Evolutionary conservation across 1,140 invertebrate genomes (phyloP).

Genomic region (Nasonia giraulti): DNA sequence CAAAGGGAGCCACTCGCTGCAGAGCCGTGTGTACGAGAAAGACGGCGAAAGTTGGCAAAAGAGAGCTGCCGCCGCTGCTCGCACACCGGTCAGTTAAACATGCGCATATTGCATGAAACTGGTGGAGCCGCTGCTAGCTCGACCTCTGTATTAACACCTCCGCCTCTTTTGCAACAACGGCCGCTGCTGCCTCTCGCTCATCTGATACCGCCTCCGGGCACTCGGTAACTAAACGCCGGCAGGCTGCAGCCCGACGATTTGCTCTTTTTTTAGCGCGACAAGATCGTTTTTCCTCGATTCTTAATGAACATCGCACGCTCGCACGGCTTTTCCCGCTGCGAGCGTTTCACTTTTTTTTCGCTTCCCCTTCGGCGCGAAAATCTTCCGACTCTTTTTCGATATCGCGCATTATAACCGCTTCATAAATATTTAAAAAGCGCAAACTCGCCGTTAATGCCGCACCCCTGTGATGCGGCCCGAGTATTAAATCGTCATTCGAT

Average conservation of each 20-base stretch:
- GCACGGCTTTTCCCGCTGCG: conserved; percentile 40
- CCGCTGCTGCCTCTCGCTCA: conserved; percentile 13
- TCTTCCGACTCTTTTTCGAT: background rate
- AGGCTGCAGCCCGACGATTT: background rate
- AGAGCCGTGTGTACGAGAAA: conserved; percentile 10
- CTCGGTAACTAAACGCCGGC: conserved; percentile 35
- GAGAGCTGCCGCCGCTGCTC: conserved; percentile 48
- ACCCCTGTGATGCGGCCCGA: background rate
- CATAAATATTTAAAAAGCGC: conserved; percentile 17
- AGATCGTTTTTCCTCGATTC: conserved; percentile 44
- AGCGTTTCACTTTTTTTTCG: conserved; percentile 33
- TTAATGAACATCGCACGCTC: conserved; percentile 40
- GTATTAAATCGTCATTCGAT: conserved; percentile 51
- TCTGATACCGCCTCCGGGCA: conserved; percentile 42
- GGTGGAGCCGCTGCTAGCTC: conserved; percentile 66
- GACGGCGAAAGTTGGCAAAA: conserved; percentile 22
- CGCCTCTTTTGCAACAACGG: conserved; percentile 48
- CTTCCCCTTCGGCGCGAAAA: background rate
- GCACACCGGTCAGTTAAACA: conserved; percentile 73
- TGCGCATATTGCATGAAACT: conserved; percentile 76
- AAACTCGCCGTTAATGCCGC: background rate
- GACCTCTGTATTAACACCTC: conserved; percentile 74
- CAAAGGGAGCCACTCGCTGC: background rate
- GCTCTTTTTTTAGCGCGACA: conserved; percentile 41
- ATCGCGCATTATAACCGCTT: background rate